Evolutionary conservation across 2,888 invertebrate genomes (phyloP).

Genomic region (Cataglyphis albicans): DNA sequence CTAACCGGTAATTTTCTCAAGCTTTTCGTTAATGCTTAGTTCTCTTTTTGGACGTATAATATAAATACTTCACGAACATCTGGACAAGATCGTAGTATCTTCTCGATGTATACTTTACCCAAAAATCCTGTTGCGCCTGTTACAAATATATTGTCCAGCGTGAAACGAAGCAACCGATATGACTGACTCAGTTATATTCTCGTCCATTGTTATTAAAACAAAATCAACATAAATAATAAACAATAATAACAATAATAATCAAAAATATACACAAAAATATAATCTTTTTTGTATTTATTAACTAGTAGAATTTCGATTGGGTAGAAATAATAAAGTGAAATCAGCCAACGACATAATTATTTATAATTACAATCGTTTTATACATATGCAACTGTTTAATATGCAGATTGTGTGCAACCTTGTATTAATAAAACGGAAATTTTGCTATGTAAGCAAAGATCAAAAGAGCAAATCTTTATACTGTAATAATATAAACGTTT

Average conservation of each 20-base stretch:
- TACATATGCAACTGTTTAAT: not conserved
- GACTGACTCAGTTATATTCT: not conserved
- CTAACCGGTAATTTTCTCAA: constrained; percentile 87
- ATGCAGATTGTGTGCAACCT: not conserved
- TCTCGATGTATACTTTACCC: constrained; percentile 96
- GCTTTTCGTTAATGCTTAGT: constrained; percentile 89
- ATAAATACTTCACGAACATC: constrained; percentile 92
- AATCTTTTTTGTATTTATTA: not conserved
- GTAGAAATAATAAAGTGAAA: not conserved
- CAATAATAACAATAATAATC: not conserved
- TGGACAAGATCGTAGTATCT: constrained; percentile 93
- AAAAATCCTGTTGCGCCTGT: constrained; percentile 96
- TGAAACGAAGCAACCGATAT: not conserved
- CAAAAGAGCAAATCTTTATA: not conserved
- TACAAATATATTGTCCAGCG: constrained; percentile 90
- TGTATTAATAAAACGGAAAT: not conserved
- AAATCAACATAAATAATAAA: not conserved
- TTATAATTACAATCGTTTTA: not conserved
- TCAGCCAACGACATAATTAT: not conserved
- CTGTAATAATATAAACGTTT: not conserved
- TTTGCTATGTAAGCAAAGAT: not conserved
- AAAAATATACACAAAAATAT: not conserved
- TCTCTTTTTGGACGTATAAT: constrained; percentile 92
- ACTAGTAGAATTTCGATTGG: not conserved
- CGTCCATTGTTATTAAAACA: not conserved